Conservation (phyloP, 64 coral and sea anemone species). For the Pocillopora verrucosa region DNA sequence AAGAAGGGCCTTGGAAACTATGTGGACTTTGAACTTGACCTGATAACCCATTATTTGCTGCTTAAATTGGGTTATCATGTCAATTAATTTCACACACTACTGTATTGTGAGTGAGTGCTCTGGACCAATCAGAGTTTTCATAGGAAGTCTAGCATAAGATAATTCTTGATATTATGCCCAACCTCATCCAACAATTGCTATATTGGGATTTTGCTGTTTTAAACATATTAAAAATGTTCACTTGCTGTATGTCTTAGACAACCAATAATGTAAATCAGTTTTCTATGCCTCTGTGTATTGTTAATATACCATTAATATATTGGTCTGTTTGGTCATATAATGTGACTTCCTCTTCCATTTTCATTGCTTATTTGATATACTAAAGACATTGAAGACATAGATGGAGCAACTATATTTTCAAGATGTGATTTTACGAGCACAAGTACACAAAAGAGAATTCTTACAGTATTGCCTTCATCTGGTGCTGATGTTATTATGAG, state of each 20-base stretch:
- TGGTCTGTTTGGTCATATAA: background rate
- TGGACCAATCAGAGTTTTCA: too few relatives aligned
- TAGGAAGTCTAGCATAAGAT: too few relatives aligned
- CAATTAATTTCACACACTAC: too few relatives aligned
- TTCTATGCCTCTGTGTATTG: too few relatives aligned
- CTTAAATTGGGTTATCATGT: too few relatives aligned
- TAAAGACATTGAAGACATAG: slow-evolving; percentile 72
- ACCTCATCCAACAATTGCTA: background rate
- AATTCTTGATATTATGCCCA: background rate
- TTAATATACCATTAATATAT: background rate
- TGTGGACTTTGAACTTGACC: too few relatives aligned
- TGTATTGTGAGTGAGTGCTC: too few relatives aligned
- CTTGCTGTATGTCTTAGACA: too few relatives aligned
- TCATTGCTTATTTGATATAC: background rate
- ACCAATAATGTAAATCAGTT: too few relatives aligned
- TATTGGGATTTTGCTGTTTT: background rate
- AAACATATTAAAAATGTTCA: too few relatives aligned
- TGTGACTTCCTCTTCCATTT: background rate
- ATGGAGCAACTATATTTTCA: slow-evolving; percentile 65
- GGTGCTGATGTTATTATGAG: slow-evolving; percentile 89
- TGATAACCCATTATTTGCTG: too few relatives aligned
- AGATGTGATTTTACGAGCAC: slow-evolving; percentile 68
- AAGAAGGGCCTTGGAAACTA: too few relatives aligned
- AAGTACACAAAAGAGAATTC: slow-evolving; percentile 56
- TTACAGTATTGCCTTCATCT: slow-evolving; percentile 29